Conservation (phyloP, 2,113 vertebrate species). For the Thalassarche chlororhynchos region DNA sequence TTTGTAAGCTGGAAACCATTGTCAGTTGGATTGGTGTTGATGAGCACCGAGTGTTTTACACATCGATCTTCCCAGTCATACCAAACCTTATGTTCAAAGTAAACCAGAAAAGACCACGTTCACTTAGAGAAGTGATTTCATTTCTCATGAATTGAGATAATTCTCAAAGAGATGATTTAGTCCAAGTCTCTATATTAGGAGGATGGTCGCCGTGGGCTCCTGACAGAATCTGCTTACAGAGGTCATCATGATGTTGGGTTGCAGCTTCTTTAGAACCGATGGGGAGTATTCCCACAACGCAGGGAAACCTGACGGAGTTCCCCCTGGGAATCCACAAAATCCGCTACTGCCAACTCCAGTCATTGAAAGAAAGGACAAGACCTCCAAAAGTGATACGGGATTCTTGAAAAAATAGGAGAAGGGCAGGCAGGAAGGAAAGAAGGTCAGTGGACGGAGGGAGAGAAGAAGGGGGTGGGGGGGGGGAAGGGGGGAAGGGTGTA, state of each 20-base stretch:
- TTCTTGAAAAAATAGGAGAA: neutral
- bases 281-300: neutral
- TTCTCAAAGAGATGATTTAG: neutral
- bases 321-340: neutral
- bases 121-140: neutral
- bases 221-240: neutral
- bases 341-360: neutral
- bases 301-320: neutral
- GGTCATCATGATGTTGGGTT: neutral
- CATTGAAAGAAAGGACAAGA: neutral
- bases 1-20: slow-evolving; percentile 28
- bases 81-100: neutral
- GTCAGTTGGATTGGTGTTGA: neutral
- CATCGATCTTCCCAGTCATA: neutral
- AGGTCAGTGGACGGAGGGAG: neutral
- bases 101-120: neutral
- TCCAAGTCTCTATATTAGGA: neutral
- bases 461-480: neutral
- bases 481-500: neutral
- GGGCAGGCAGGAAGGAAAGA: neutral
- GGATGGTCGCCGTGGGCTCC: neutral
- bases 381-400: neutral
- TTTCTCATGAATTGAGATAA: neutral
- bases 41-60: neutral
- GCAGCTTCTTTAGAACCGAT: neutral